Conservation (phyloP, 2,113 vertebrate genomes). For the Leiothrix lutea region DNA sequence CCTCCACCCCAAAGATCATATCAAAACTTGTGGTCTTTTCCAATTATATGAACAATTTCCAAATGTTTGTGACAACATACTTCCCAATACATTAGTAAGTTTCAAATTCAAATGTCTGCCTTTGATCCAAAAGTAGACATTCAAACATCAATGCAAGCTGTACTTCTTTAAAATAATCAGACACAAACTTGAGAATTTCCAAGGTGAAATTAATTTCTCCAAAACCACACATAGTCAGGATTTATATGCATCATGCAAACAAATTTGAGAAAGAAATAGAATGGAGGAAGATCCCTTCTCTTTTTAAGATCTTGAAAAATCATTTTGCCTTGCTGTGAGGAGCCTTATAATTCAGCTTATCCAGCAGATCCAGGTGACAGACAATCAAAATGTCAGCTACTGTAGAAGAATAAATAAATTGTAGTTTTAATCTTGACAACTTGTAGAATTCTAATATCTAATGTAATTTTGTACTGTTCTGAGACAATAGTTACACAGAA, state of each 20-base stretch:
- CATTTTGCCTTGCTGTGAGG: neutral
- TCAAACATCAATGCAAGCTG: neutral
- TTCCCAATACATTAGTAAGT: neutral
- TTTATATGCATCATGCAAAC: neutral
- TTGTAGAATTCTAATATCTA: conserved; percentile 51
- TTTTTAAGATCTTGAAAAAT: neutral
- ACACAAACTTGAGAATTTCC: neutral
- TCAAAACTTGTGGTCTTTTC: neutral
- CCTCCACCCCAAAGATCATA: fast-evolving
- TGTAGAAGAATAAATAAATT: neutral
- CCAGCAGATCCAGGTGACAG: conserved; percentile 1
- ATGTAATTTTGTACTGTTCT: conserved; percentile 31
- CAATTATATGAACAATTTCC: neutral
- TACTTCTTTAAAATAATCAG: neutral
- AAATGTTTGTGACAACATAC: neutral
- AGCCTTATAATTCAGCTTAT: conserved; percentile 12
- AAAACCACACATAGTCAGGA: neutral
- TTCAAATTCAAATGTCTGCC: neutral
- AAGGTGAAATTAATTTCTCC: neutral
- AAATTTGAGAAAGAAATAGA: neutral
- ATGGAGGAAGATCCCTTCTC: fast-evolving
- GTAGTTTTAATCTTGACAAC: neutral
- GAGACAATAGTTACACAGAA: conserved; percentile 61
- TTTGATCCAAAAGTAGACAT: neutral
- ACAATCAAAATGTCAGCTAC: conserved; percentile 24